Evolutionary conservation across 2,888 invertebrate genomes (phyloP).

Genomic region (Sialis fuliginosa): DNA sequence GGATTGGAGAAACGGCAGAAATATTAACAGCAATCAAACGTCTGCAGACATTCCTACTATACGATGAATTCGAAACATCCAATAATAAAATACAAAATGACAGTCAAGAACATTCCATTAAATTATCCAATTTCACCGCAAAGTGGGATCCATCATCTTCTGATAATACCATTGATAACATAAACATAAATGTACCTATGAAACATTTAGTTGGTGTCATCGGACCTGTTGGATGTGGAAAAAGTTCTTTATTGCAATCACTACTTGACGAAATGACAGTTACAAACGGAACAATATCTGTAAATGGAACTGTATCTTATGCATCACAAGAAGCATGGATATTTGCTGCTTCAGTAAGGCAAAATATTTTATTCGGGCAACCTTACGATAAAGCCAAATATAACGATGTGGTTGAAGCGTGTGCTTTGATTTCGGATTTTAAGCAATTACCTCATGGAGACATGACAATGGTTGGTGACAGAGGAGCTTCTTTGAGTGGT

Average conservation of each 20-base stretch:
- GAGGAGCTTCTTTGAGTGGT: conserved; percentile 59
- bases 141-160: conserved; percentile 20
- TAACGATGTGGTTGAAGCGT: conserved; percentile 34
- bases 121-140: conserved; percentile 15
- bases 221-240: conserved; percentile 50
- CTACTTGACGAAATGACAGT: conserved; percentile 54
- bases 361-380: conserved; percentile 65
- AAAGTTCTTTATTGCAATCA: conserved; percentile 47
- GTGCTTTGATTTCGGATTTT: conserved; percentile 48
- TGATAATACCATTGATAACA: conserved; percentile 28
- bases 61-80: conserved; percentile 32
- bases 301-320: conserved; percentile 48
- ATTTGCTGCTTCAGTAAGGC: conserved; percentile 48
- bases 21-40: conserved; percentile 26
- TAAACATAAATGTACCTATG: conserved; percentile 29
- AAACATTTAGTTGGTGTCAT: conserved; percentile 37
- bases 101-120: not conserved
- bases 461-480: conserved; percentile 56
- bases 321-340: conserved; percentile 70
- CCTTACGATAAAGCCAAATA: conserved; percentile 35
- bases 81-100: conserved; percentile 18
- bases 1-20: conserved; percentile 28
- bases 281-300: conserved; percentile 35
- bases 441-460: conserved; percentile 53
- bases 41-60: conserved; percentile 24